Conservation (phyloP, 2,797 vertebrate species). For the Phrynocephalus forsythii region DNA sequence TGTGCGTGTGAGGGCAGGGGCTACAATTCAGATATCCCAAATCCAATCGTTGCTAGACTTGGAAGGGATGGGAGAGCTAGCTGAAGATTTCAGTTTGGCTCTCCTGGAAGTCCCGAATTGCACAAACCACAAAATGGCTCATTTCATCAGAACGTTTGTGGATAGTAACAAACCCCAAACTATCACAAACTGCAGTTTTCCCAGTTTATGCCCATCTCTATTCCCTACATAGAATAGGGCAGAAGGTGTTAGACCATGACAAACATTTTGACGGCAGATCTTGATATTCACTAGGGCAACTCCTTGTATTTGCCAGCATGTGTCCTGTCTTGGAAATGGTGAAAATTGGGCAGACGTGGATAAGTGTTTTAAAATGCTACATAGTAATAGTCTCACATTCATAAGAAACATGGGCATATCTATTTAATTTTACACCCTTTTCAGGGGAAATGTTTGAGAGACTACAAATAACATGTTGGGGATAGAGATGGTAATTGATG, state of each 20-base stretch:
- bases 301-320: background rate
- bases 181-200: too few relatives aligned
- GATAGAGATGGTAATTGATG: background rate
- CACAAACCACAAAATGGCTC: too few relatives aligned
- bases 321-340: background rate
- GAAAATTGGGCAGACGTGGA: background rate
- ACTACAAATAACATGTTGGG: background rate
- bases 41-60: too few relatives aligned
- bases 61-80: too few relatives aligned
- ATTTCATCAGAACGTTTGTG: too few relatives aligned
- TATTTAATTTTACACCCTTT: background rate
- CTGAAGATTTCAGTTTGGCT: too few relatives aligned
- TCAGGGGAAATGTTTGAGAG: background rate
- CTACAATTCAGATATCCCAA: too few relatives aligned
- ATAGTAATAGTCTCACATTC: background rate
- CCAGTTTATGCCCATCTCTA: too few relatives aligned
- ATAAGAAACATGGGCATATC: background rate
- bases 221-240: background rate
- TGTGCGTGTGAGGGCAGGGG: too few relatives aligned
- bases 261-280: background rate
- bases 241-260: background rate
- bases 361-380: background rate
- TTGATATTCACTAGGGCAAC: background rate
- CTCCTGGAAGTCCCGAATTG: too few relatives aligned
- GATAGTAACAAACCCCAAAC: too few relatives aligned